Base-by-base conservation (phyloP, 2,888 invertebrate genomes). In the Drosophila ezoana region DNA sequence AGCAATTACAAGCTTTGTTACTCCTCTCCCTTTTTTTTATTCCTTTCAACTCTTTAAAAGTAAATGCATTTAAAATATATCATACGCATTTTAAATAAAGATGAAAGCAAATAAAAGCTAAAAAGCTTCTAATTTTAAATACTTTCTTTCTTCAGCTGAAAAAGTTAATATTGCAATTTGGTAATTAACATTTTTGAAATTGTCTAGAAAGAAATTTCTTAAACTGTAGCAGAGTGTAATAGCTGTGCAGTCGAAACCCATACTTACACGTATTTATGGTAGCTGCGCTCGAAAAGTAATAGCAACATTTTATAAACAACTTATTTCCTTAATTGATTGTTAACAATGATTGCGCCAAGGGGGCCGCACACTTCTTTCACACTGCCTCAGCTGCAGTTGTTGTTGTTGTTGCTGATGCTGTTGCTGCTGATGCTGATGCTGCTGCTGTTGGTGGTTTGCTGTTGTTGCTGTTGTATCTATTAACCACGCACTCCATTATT, bases 401-500 rank as follows among this genome's bases (percentile, higher is more conserved):
- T 45, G 54, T 40, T 47, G 38, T 10, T 37, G 66, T 9, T 52
- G 72, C 11, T 49, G 58, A 3, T 47, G 62, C 9, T 35, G 51
- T n/a, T 61, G 67, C 28, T 53, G 62, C 14, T 43, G 59, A 10
- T 58, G 78, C 63, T 77, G 68, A 18, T 57, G 51, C 47, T 57
- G 65, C 45, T 64, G 66, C 41, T 44, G 67, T 16, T 58, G 54
- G 28, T 28, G 28, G 28, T 28, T 38, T 48, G 64, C 62, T 68
- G 87, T 14, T 58, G 59, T 35, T 53, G 76, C 60, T 71, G 89
- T 85, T 89, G 87, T 89, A 89, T 89, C 89, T 86, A 89, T 89
- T 86, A 87, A 87, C 89, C 88, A 87, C 89, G 90, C 91, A 90
- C 89, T 89, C 90, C 88, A 90, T 91, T 90, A 90, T 90, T 90